phyloP scores from a whole-genome alignment of 2,797 vertebrate genomes.

The Cryptoprocta ferox region DNA sequence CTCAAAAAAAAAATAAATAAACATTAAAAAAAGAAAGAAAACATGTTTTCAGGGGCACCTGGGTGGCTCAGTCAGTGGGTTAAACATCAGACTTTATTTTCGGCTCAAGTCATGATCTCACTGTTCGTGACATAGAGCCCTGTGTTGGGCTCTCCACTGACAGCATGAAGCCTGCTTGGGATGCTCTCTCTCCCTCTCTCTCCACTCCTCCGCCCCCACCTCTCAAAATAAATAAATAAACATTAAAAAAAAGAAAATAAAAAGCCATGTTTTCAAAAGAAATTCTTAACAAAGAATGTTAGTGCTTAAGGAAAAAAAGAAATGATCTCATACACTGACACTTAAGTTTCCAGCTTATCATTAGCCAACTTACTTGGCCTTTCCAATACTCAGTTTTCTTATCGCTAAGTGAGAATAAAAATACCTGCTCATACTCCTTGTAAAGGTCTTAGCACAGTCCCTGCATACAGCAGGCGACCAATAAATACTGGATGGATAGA shows the following conservation, averaged over 20 bases:
- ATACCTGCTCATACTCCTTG: not conserved
- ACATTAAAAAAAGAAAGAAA: too few relatives aligned
- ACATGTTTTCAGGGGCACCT: too few relatives aligned
- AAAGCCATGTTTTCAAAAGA: constrained; percentile 1
- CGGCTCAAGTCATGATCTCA: too few relatives aligned
- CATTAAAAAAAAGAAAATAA: not conserved
- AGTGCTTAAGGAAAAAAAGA: not conserved
- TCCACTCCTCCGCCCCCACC: too few relatives aligned
- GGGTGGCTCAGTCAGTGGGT: too few relatives aligned
- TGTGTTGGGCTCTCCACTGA: too few relatives aligned
- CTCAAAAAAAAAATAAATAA: too few relatives aligned
- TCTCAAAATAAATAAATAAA: too few relatives aligned
- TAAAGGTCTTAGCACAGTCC: not conserved
- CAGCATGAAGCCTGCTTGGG: too few relatives aligned
- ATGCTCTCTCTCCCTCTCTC: too few relatives aligned
- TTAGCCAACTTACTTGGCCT: not conserved
- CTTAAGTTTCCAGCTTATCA: not conserved
- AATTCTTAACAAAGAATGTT: not conserved
- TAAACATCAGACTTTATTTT: too few relatives aligned
- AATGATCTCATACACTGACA: not conserved
- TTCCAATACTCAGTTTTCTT: not conserved
- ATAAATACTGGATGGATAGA: not conserved
- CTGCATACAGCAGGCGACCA: not conserved
- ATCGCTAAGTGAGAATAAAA: not conserved
- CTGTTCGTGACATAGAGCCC: too few relatives aligned